Evolutionary conservation across 2,888 invertebrate species (phyloP).

Genomic region (Eulithis testata): DNA sequence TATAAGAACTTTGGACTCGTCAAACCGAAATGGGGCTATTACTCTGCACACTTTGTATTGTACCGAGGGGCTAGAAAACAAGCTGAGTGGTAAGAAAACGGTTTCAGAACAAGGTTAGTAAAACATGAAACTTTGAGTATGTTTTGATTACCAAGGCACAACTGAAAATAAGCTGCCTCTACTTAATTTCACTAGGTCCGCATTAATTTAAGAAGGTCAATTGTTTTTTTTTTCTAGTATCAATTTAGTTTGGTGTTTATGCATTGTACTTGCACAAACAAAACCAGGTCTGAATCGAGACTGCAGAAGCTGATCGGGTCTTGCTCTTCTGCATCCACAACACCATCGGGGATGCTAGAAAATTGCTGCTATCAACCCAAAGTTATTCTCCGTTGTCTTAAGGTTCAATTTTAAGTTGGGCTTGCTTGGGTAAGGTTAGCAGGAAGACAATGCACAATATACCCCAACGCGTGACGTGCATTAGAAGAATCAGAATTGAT

Average conservation of each 20-base stretch:
- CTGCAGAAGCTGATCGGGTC: too few relatives aligned
- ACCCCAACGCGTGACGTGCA: too few relatives aligned
- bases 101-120: conserved; percentile 14
- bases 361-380: too few relatives aligned
- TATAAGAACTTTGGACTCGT: conserved; percentile 50
- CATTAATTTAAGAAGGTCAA: neutral
- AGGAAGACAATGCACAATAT: too few relatives aligned
- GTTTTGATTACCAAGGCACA: neutral
- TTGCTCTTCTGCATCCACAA: too few relatives aligned
- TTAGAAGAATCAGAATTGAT: too few relatives aligned
- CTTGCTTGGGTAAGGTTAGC: too few relatives aligned
- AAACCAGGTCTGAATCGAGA: too few relatives aligned
- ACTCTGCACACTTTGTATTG: conserved; percentile 26
- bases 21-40: conserved; percentile 45
- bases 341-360: too few relatives aligned
- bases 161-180: neutral
- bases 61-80: conserved; percentile 33
- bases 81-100: conserved; percentile 14
- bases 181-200: neutral
- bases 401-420: too few relatives aligned
- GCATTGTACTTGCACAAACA: too few relatives aligned
- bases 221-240: neutral
- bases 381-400: too few relatives aligned
- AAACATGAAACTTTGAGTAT: neutral
- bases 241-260: neutral